Base-by-base conservation (phyloP, 2,797 vertebrate genomes). In the Clarias pachynema region DNA sequence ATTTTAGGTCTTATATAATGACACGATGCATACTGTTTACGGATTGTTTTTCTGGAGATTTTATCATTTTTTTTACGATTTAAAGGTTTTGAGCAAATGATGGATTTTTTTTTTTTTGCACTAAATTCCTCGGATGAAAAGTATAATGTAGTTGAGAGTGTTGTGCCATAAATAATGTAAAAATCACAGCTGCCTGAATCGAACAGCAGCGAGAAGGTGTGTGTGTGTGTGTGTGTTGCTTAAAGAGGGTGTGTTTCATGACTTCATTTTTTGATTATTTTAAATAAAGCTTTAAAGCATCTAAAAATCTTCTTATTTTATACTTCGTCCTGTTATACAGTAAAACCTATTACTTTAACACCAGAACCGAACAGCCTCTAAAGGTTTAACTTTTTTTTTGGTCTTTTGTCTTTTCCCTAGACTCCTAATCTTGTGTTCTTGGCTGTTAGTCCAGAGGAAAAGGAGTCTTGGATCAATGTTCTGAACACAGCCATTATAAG, bases 371-470 rank as follows among this genome's bases (percentile, higher is more conserved):
- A 74, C 12, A 20, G 4, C 20, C 10, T 18, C 34, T 34, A 74
- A 60, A 74, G 3, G 24, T 74, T 82, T 49, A 12, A 12, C 20
- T 24, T 68, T 72, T 29, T 3, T 84, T 49, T 49, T 49, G 0
- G 10, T 49, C 44, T 49, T 12, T 26, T 73, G 22, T 85, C 53
- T 83, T 31, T 72, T 49, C 15, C 70, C 22, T 87, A 99, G 98
- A 97, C 96, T 85, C 97, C 97, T 2, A 98, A 96, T 91, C 95
- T 99, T 2, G 93, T 99, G 91, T 99, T 99, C 93, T 93, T 99
- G 88, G 98, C 98, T 0, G 97, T 99, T 82, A 99, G 97, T 95
- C 97, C 98, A 0, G 98, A 99, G 86, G 98, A 99, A 88, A 99
- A 99, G 68, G 98, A 99, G 60, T 97, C 96, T 0, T 99, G 98